Evolutionary conservation across 2,888 invertebrate species (phyloP), one percentile per base, ranked within the genome.

Genomic region (Rhaphigaster nebulosa): DNA sequence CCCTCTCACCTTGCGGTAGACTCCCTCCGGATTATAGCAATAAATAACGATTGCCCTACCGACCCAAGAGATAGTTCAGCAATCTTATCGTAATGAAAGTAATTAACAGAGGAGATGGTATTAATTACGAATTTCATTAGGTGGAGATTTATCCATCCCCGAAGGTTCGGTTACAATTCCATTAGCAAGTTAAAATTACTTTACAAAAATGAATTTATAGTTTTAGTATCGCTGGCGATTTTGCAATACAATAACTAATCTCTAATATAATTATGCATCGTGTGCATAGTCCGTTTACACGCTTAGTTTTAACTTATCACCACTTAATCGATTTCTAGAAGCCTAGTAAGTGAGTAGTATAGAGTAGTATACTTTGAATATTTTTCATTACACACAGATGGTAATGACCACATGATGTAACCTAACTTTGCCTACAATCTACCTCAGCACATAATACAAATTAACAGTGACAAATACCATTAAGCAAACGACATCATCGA

Each of bases 31-130:
- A 84, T 84, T 84, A 84, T 84, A 12, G 84, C 45, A 84, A 84
- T 84, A 50, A 84, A 84, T 84, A 84, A 84, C 38, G 23, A 41
- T 10, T 80, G 41, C 38, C 80, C 41, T 23, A 12, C 84, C 84
- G 5, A 26, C 15, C 45, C 20, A 45, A 76, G 70, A 38, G 70
- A 76, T 76, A 76, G 38, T 76, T 76, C 34, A 76, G 70, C 70
- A 76, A 76, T 76, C 70, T 76, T 76, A 76, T 76, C 70, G 70
- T 23, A 76, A 76, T 76, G 70, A 76, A 76, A 76, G 38, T 76
- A 38, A 76, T 76, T 38, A 76, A 34, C 70, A 2, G 34, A 20
- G 34, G 10, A 29, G 18, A 23, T 13, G n/a, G 70, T 76, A 76
- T 76, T 76, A 76, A 76, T 76, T 76, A 76, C 65, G 65, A 65